These are phyloP conservation scores for Agonopterix alstromeriana DNA, from an alignment of 2,888 invertebrate genomes.

Conservation along the genomic window DNA sequence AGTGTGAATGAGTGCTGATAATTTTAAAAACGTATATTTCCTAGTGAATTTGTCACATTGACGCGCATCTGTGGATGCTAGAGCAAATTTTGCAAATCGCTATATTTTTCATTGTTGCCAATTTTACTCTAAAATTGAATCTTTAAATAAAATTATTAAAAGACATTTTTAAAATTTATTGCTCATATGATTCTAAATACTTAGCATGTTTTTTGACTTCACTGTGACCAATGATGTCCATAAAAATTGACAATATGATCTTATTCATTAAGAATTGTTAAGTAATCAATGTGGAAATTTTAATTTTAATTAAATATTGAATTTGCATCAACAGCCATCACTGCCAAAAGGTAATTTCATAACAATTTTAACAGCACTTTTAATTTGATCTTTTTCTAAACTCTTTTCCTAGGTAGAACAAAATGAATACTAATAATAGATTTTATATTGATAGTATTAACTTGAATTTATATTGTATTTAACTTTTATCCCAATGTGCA, in stretches of 20 bases:
- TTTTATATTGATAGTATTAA: too few species aligned
- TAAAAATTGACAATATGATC: not conserved
- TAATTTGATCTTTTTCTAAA: too few species aligned
- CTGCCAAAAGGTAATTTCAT: too few species aligned
- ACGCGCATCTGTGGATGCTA: constrained; percentile 2
- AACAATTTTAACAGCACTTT: too few species aligned
- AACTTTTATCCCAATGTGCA: constrained; percentile 11
- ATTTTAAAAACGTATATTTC: constrained; percentile 5
- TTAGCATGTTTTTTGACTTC: not conserved
- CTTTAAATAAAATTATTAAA: constrained; percentile 1
- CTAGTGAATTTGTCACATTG: too few species aligned
- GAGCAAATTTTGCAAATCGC: constrained; percentile 1
- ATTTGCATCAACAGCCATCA: too few species aligned
- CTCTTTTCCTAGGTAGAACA: too few species aligned
- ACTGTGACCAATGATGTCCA: not conserved
- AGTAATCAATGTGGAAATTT: not conserved
- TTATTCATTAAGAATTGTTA: not conserved
- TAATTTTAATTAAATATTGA: not conserved
- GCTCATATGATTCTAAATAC: constrained; percentile 23
- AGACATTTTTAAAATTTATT: constrained; percentile 15
- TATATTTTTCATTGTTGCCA: constrained; percentile 67
- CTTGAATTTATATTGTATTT: not conserved
- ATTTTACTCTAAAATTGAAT: constrained; percentile 23
- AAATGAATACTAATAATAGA: too few species aligned
- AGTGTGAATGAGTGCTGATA: not conserved